phyloP scores from a whole-genome alignment of 2,113 vertebrate genomes.

The Poeciliopsis retropinna region DNA sequence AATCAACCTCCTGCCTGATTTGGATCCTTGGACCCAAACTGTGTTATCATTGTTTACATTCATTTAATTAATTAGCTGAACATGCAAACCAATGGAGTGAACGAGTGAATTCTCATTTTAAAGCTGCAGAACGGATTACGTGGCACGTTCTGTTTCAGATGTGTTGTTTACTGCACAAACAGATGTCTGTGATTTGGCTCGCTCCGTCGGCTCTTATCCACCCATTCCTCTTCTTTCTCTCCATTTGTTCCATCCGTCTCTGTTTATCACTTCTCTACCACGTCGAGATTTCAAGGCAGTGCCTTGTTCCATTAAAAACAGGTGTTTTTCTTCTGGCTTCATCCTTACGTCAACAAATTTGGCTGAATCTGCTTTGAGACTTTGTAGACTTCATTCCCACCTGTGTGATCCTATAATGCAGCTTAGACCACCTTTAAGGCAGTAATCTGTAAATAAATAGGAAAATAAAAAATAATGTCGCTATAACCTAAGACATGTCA shows the following conservation, averaged over 20 bases:
- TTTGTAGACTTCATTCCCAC: slow-evolving; percentile 1
- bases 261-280: slow-evolving; percentile 24
- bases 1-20: neutral
- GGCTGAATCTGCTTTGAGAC: slow-evolving; percentile 10
- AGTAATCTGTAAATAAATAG: neutral
- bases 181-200: slow-evolving; percentile 53
- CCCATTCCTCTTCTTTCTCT: slow-evolving; percentile 11
- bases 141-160: slow-evolving; percentile 32
- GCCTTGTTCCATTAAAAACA: slow-evolving; percentile 57
- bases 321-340: slow-evolving; percentile 40
- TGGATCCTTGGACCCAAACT: neutral
- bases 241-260: slow-evolving; percentile 2
- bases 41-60: neutral
- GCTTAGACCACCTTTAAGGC: neutral
- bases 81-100: neutral
- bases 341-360: slow-evolving; percentile 27
- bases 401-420: neutral
- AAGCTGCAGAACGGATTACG: slow-evolving; percentile 11
- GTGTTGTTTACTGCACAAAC: slow-evolving; percentile 55
- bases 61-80: neutral
- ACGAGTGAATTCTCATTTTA: neutral
- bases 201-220: slow-evolving; percentile 17
- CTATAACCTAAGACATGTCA: neutral
- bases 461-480: neutral
- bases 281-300: slow-evolving; percentile 23